Evolutionary conservation across 2,797 vertebrate genomes (phyloP), one percentile per base, ranked within the genome.

Genomic region (Echiichthys vipera): DNA sequence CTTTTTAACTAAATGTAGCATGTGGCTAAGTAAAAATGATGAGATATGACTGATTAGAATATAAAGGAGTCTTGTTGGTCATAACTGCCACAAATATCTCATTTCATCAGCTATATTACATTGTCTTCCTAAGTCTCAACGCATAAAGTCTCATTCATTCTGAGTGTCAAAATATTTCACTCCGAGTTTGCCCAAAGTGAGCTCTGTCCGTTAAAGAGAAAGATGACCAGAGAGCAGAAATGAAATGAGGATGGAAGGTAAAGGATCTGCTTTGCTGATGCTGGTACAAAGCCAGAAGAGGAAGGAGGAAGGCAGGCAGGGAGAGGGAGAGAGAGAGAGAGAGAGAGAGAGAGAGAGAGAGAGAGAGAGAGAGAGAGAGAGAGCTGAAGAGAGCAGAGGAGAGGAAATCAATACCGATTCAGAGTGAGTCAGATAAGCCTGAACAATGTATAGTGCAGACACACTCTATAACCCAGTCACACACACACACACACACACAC

Each of bases 371-470:
- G 81, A 74, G 71, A 56, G 51, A 17, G 91, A 90, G 88, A 81
- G 91, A 88, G 90, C 80, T 53, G 70, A 87, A 83, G 90, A 91
- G 90, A 94, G 90, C 89, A 92, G 89, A 93, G 84, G 94, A 95
- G 94, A 90, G 93, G 92, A 95, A 94, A 95, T 95, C 94, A 92
- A 95, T 95, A 95, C 90, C 90, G 94, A 95, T 95, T 96, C 95
- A 92, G 95, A 90, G 94, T 90, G 84, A 95, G 92, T 94, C 94
- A 93, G 94, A 95, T 95, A 95, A 94, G 95, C 93, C 92, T 94
- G 92, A 94, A 94, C 94, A 93, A 95, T 94, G 94, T 94, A 94
- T 93, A 93, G 91, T 90, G 88, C 93, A 94, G 87, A 92, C 91
- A 89, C 93, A 93, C 93, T 92, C 92, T 94, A 93, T 92, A 93